Percentiles rank a stretch among this genome's conserved stretches.
Conservation (phyloP, 2,797 vertebrate species). For the Acanthopagrus latus region DNA sequence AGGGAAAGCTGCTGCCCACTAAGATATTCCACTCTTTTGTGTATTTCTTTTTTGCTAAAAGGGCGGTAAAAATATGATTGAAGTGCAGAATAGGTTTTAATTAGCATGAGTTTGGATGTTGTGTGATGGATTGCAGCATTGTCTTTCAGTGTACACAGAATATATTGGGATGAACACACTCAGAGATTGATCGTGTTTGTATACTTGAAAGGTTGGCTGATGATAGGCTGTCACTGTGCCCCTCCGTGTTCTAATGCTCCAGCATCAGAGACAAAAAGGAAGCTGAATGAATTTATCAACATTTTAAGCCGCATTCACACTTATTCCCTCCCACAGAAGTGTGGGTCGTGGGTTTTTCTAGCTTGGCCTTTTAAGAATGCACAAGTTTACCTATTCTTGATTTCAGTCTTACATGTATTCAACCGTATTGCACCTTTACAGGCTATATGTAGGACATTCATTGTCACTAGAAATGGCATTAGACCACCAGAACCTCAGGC, state of each 20-base stretch:
- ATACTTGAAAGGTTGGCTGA: not conserved
- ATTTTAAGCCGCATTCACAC: not conserved
- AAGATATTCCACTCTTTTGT: conserved; percentile 22
- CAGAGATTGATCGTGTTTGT: not conserved
- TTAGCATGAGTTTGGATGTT: not conserved
- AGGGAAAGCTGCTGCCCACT: conserved; percentile 41
- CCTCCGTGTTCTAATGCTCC: not conserved
- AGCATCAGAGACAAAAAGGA: not conserved
- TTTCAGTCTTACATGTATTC: not conserved
- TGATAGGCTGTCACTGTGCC: not conserved
- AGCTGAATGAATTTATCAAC: not conserved
- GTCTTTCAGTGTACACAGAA: not conserved
- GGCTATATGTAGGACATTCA: too few species aligned
- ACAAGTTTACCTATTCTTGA: not conserved
- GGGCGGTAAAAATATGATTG: not conserved
- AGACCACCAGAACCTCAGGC: too few species aligned
- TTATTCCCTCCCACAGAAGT: conserved; percentile 6
- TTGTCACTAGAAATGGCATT: too few species aligned
- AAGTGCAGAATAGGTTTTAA: conserved; percentile 19
- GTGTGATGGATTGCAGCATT: not conserved
- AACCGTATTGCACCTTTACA: not conserved
- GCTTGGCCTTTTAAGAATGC: not conserved
- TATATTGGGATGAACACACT: not conserved
- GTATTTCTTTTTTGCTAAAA: conserved; percentile 1
- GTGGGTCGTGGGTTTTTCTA: not conserved